Conservation (phyloP, 2,797 vertebrate species). For the Adelosebastes latens region DNA sequence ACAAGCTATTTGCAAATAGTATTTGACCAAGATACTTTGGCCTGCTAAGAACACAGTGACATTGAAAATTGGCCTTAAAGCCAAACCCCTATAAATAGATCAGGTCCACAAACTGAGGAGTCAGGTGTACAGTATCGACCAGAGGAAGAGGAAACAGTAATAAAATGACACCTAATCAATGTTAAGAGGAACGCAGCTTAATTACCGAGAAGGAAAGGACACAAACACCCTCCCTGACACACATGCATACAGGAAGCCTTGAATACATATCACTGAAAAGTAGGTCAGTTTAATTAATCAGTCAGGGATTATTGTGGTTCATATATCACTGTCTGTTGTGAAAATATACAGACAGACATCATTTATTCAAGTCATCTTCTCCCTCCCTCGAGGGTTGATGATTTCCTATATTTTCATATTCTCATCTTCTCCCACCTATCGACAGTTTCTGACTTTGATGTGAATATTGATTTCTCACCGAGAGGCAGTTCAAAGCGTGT, state of each 20-base stretch:
- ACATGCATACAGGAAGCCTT: neutral
- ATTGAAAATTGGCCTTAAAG: constrained; percentile 37
- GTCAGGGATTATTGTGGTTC: constrained; percentile 29
- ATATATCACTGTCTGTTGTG: constrained; percentile 44
- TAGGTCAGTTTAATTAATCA: constrained; percentile 59
- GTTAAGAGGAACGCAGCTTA: constrained; percentile 51
- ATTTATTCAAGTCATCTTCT: constrained; percentile 26
- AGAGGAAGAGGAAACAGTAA: constrained; percentile 54
- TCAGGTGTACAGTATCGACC: constrained; percentile 66
- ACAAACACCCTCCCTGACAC: constrained; percentile 22
- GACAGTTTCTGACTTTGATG: constrained; percentile 18
- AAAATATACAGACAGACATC: constrained; percentile 24
- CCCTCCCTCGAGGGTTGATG: neutral
- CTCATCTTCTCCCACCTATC: constrained; percentile 10
- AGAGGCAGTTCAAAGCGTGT: constrained; percentile 95
- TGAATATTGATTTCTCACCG: constrained; percentile 79
- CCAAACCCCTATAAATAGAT: constrained; percentile 53
- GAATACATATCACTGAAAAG: constrained; percentile 38
- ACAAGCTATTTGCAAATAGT: constrained; percentile 2
- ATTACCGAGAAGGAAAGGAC: constrained; percentile 42
- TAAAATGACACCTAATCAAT: constrained; percentile 76
- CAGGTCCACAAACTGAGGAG: constrained; percentile 47
- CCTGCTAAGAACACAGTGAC: constrained; percentile 29
- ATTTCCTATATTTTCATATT: constrained; percentile 34
- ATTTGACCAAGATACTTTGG: constrained; percentile 21